Base-by-base conservation (phyloP, 2,888 invertebrate species). In the Beris morrisii region DNA sequence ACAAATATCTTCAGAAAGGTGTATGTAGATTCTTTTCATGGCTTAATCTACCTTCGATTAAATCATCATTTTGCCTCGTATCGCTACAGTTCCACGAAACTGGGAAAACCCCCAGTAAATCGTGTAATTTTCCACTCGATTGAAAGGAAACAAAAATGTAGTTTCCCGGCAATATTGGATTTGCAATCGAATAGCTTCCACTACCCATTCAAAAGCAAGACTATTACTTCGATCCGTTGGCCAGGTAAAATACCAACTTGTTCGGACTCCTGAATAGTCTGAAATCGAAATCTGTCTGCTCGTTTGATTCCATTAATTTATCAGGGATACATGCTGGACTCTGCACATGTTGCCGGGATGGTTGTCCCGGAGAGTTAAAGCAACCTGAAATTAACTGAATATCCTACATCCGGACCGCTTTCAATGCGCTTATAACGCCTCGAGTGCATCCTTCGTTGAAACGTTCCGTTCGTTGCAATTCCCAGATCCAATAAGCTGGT, bases 301-400 rank as follows among this genome's bases (percentile, higher is more conserved):
- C 12, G 46, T 57, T 57, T 46, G 46, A 57, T 57, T 57, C 44
- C 46, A 45, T 57, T 46, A 57, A n/a, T 56, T 56, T 56, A 43
- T 38, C 38, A 56, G 45, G 12, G 46, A 44, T 28, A 57, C 44
- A 45, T 57, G 28, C 22, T 15, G 28, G 15, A 28, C 13, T 15
- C 15, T 28, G 6, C 5, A 11, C 52, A 52, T 28, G 15, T 15
- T 6, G 11, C 15, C 5, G 5, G 15, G 3, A 4, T 5, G 28
- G 28, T 6, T 15, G 28, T 28, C 22, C 5, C 15, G 11, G 52
- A 11, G 15, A 28, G 15, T 28, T 28, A 52, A 52, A 52, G 22
- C 15, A 52, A 28, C 22, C 15, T 5, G 7, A 15, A 52, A 52
- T 52, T 52, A 28, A 15, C 52, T 52, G 22, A 28, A 5, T 52